Percentiles rank a stretch among this genome's conserved stretches.
Conservation (phyloP, 2,797 vertebrate species). For the Pitangus sulphuratus region DNA sequence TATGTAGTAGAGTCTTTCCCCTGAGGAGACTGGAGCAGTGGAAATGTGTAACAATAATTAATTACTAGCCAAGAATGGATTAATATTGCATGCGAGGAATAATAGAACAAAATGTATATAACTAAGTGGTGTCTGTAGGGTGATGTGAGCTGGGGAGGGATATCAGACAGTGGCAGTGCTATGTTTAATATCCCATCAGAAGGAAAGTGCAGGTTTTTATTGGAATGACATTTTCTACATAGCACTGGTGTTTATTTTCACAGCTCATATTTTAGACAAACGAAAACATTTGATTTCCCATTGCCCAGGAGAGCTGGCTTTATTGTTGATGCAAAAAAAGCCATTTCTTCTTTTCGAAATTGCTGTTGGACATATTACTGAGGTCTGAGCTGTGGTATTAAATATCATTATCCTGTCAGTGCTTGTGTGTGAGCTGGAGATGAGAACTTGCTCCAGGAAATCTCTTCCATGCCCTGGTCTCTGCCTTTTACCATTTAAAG, state of each 20-base stretch:
- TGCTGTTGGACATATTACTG: not conserved
- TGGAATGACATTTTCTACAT: not conserved
- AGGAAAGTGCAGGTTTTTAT: not conserved
- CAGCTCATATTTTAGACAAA: slow-evolving; percentile 35
- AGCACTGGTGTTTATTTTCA: slow-evolving; percentile 5
- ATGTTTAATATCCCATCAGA: not conserved
- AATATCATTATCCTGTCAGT: not conserved
- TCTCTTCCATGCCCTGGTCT: not conserved
- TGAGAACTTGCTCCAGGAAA: not conserved
- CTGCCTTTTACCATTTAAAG: not conserved
- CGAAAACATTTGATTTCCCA: slow-evolving; percentile 7
- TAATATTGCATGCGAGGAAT: slow-evolving; percentile 40
- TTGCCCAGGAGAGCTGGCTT: not conserved
- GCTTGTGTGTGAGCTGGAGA: not conserved
- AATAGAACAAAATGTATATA: slow-evolving; percentile 1
- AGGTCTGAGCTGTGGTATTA: not conserved
- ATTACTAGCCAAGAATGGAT: slow-evolving; percentile 54
- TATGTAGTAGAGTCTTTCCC: slow-evolving; percentile 31
- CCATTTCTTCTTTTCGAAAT: not conserved
- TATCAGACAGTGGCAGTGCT: not conserved
- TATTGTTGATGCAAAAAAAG: not conserved
- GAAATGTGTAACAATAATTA: slow-evolving; percentile 69
- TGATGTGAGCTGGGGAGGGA: not conserved
- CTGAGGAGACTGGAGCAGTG: slow-evolving; percentile 37
- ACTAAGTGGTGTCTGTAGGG: not conserved